Evolutionary conservation across 2,113 vertebrate species (phyloP), one percentile per base, ranked within the genome.

Genomic region (Accipiter cooperii): DNA sequence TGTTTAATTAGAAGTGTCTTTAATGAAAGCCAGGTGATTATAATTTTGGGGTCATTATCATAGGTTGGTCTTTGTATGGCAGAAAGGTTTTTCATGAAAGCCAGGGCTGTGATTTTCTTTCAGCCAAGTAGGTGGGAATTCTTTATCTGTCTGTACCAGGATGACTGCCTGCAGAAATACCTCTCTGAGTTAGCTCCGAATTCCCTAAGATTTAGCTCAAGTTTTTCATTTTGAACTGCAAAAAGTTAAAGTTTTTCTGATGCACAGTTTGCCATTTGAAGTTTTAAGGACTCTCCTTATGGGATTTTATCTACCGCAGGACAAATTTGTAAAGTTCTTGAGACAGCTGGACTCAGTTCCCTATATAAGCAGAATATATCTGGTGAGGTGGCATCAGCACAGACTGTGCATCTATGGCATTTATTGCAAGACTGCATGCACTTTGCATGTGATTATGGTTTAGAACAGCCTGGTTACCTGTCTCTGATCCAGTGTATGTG

Each of bases 161-260:
- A 94, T 91, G 93, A 96, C 87, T 94, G 91, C 96, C 95, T 96
- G 87, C 87, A 96, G 96, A 96, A 96, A 94, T 96, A 90, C 83
- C 84, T 94, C 81, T 91, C 85, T 0, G 12, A 91, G 91, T 91
- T 91, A 73, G 70, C 82, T 94, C 93, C 73, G 78, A 96, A 96
- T 92, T 87, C 64, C 28, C 77, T 71, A 91, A 96, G 84, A 96
- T 95, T 96, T 87, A 95, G 68, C 58, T 91, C 66, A 73, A 92
- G 80, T 91, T 91, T 92, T 92, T 95, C 38, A 87, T 91, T 96
- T 60, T 83, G 66, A 90, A 40, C 93, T 93, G 66, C 31, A 76
- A 76, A 68, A 89, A 91, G 64, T 95, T 95, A 9, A 79, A 77
- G 54, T 85, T 94, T 82, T 89, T 65, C 70, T 52, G 52, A 52